Percentiles rank a stretch among this genome's conserved stretches.
These are phyloP conservation scores for Allygus modestus DNA, from an alignment of 2,888 invertebrate genomes.

Conservation along the genomic window DNA sequence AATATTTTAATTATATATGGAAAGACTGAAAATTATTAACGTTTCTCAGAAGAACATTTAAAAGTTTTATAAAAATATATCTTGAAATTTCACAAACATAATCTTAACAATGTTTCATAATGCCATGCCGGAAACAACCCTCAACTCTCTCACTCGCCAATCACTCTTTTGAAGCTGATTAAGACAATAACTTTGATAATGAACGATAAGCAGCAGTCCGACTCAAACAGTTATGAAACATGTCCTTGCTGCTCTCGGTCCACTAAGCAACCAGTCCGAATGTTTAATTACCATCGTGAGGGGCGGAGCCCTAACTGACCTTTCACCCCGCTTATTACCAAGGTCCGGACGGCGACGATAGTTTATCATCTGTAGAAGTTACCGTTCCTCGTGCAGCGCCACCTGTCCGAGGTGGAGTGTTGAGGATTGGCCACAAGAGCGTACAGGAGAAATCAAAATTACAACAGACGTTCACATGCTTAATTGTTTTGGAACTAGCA, in stretches of 20 bases:
- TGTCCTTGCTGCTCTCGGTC: constrained; percentile 40
- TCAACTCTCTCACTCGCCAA: not conserved
- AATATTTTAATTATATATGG: no score
- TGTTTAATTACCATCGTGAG: constrained; percentile 50
- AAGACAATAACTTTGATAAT: constrained; percentile 11
- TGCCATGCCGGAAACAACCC: not conserved
- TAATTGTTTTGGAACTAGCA: no score
- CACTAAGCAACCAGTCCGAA: constrained; percentile 36
- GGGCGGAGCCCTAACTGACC: constrained; percentile 33
- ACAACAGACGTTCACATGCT: no score
- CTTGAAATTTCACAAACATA: no score
- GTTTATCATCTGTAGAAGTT: constrained; percentile 4
- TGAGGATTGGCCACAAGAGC: no score
- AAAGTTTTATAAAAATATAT: no score
- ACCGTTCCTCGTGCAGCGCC: not conserved
- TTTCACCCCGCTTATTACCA: constrained; percentile 26
- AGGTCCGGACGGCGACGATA: not conserved
- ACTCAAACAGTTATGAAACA: not conserved
- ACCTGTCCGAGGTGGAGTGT: not conserved
- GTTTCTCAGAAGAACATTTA: no score
- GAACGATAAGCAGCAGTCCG: constrained; percentile 19
- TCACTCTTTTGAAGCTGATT: not conserved
- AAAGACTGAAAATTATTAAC: no score
- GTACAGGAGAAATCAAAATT: no score
- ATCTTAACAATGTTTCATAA: no score